Base-by-base conservation (phyloP, 2,113 vertebrate species). In the Alexandromys fortis region DNA sequence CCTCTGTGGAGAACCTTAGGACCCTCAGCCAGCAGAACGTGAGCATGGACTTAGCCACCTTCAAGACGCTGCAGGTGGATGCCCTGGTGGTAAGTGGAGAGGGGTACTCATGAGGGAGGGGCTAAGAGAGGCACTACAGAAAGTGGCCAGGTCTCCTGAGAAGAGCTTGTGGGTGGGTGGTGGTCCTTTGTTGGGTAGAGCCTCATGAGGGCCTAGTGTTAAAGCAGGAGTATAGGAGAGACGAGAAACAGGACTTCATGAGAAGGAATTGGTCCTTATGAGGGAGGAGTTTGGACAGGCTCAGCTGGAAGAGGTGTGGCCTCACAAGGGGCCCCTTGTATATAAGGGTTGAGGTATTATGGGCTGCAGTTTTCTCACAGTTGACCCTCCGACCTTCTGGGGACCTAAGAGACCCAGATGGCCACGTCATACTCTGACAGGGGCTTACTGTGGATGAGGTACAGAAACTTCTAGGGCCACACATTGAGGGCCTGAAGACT, bases 31-130 rank as follows among this genome's bases (percentile, higher is more conserved):
- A 1, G 77, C 72, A 70, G 2, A 49, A 96, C 0, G 52, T 98
- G 65, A 98, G 87, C 95, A 97, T 99, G 98, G 94, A 98, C 4
- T 0, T 98, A 1, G 47, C 30, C n/a, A 98, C 98, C 0, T 98
- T 99, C 21, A 77, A 30, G 42, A 72, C 5, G 3, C 49, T 99
- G n/a, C 97, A 8, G 5, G 94, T 10, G 9, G 96, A 97, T 0
- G 58, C 96, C 0, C 28, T 98, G 90, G 14, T 98, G 98, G 98
- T 99, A 94, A 55, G 97, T 58, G 0, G 22, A 33, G 82, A 7
- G 0, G 11, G 33, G 58, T 21, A 6, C 4, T 3, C 24, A 4
- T 1, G 24, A 73, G 24, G 49, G 70, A 61, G n/a, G 47, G 42
- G 63, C 10, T 33, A 7, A 70, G 65, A 35, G 0, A 67, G 65